Evolutionary conservation across 2,888 invertebrate species (phyloP).

Genomic region (Unio pictorum): DNA sequence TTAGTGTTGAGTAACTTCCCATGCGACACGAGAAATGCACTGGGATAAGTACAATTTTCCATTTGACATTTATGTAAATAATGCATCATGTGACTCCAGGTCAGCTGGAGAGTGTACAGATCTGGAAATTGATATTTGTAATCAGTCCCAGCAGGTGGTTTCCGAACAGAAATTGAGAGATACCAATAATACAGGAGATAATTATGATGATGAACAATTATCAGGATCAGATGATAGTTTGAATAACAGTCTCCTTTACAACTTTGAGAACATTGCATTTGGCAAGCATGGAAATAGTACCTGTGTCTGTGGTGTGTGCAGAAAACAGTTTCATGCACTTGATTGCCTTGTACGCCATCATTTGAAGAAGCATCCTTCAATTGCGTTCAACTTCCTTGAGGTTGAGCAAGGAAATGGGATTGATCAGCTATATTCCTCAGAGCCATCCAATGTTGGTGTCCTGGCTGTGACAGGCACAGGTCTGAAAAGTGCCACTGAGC

Average conservation of each 20-base stretch:
- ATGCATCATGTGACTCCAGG: too few species aligned
- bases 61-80: conserved; percentile 4
- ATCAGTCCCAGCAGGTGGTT: too few species aligned
- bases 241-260: conserved; percentile 33
- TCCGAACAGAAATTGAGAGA: too few species aligned
- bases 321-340: conserved; percentile 78
- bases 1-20: conserved; percentile 35
- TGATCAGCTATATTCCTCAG: conserved; percentile 51
- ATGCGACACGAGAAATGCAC: conserved; percentile 15
- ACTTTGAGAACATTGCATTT: conserved; percentile 51
- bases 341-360: conserved; percentile 88
- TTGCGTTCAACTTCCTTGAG: conserved; percentile 80
- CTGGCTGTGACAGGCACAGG: conserved; percentile 51
- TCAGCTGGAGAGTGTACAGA: too few species aligned
- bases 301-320: conserved; percentile 91
- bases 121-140: too few species aligned
- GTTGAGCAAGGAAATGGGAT: conserved; percentile 63
- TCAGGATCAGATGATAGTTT: too few species aligned
- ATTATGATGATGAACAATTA: too few species aligned
- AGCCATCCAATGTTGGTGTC: conserved; percentile 50
- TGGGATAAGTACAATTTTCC: conserved; percentile 62
- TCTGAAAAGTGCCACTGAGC: conserved; percentile 35
- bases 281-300: conserved; percentile 83
- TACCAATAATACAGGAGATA: too few species aligned
- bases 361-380: conserved; percentile 85